phyloP scores from a whole-genome alignment of 92 coral and sea anemone genomes.

The Desmophyllum pertusum region DNA sequence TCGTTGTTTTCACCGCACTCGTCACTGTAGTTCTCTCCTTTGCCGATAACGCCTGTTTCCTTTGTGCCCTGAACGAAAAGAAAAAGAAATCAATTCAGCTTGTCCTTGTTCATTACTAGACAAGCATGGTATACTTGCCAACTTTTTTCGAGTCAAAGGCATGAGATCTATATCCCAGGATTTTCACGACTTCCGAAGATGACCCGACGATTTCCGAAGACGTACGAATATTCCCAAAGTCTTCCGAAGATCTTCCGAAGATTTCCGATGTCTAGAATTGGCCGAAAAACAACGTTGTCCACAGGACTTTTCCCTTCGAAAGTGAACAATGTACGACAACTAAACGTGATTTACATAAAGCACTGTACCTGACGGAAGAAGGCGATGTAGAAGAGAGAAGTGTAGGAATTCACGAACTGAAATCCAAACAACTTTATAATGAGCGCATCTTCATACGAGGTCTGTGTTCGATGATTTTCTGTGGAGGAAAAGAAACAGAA shows the following conservation, averaged over 20 bases:
- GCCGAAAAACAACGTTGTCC: too few species aligned
- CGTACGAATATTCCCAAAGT: too few species aligned
- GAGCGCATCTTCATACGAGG: conserved; percentile 92
- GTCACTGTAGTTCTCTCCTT: conserved; percentile 85
- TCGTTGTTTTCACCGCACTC: conserved; percentile 89
- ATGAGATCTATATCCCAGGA: too few species aligned
- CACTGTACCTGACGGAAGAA: conserved; percentile 89
- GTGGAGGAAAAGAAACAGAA: not conserved
- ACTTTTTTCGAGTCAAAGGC: too few species aligned
- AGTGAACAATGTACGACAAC: not conserved
- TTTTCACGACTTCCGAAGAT: too few species aligned
- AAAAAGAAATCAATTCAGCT: not conserved
- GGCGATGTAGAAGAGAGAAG: conserved; percentile 95
- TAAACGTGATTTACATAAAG: not conserved
- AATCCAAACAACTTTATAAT: conserved; percentile 94
- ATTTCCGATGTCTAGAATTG: too few species aligned
- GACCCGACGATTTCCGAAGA: too few species aligned
- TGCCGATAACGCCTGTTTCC: conserved; percentile 78
- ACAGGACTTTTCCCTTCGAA: too few species aligned
- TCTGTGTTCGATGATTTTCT: conserved; percentile 97
- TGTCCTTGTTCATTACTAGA: not conserved
- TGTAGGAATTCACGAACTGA: conserved; percentile 96
- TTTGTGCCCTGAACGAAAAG: conserved; percentile 59
- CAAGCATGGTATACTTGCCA: too few species aligned
- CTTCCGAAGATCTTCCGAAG: too few species aligned